A percentile compares a stretch with the other conserved stretches of the same genome.
Conservation (phyloP, 2,797 vertebrate species). For the Cynodonichthys magdalenae region DNA sequence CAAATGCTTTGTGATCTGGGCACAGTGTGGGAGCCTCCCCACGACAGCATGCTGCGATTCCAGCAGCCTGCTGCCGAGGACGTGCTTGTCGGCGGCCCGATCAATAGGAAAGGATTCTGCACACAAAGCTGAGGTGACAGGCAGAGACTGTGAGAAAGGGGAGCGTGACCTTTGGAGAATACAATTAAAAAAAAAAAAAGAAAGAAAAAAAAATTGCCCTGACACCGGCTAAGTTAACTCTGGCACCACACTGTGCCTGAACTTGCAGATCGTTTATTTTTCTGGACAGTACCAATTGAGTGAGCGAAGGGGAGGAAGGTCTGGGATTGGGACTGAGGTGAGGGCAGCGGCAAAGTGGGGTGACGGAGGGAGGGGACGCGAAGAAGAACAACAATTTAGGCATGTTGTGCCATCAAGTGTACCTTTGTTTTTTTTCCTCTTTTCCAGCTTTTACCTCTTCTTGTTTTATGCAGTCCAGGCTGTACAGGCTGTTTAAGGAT, state of each 20-base stretch:
- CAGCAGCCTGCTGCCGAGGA: conserved; percentile 67
- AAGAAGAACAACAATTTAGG: conserved; percentile 70
- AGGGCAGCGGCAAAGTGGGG: conserved; percentile 34
- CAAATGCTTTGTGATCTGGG: conserved; percentile 67
- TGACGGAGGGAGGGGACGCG: conserved; percentile 38
- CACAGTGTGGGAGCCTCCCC: conserved; percentile 62
- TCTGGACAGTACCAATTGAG: conserved; percentile 79
- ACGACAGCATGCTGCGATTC: conserved; percentile 64
- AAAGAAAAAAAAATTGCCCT: conserved; percentile 62
- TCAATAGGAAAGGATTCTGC: conserved; percentile 78
- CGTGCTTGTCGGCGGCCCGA: conserved; percentile 67
- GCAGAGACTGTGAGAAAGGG: conserved; percentile 75
- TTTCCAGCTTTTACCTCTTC: conserved; percentile 31
- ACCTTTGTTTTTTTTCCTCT: conserved; percentile 45
- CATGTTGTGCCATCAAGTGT: conserved; percentile 59
- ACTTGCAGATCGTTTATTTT: conserved; percentile 82
- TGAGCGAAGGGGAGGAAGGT: conserved; percentile 40
- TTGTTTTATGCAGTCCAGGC: conserved; percentile 42
- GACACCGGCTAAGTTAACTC: conserved; percentile 76
- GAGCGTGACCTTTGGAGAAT: conserved; percentile 84
- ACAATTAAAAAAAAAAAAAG: conserved; percentile 66
- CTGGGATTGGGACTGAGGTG: conserved; percentile 57
- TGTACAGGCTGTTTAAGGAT: conserved; percentile 51
- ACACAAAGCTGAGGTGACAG: conserved; percentile 81
- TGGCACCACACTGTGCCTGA: conserved; percentile 73